Evolutionary conservation across 2,113 vertebrate species (phyloP).

Genomic region (Chloebia gouldiae): DNA sequence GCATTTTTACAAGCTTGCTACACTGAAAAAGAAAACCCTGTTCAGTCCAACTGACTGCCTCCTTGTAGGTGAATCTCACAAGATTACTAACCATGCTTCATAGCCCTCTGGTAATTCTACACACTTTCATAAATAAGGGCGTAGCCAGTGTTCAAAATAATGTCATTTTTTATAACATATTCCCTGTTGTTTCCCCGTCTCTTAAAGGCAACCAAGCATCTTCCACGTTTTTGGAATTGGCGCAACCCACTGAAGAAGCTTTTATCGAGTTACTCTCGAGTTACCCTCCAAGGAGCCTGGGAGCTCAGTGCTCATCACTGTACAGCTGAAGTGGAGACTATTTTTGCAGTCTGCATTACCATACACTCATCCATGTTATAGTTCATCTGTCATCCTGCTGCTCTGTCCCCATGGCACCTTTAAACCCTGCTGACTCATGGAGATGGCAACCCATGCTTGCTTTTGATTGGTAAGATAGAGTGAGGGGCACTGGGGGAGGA

Average conservation of each 20-base stretch:
- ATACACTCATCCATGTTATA: not conserved
- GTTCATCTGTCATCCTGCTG: slow-evolving; percentile 10
- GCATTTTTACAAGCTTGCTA: not conserved
- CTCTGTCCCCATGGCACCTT: not conserved
- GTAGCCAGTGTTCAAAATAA: slow-evolving; percentile 36
- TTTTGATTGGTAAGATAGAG: not conserved
- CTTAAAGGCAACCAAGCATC: slow-evolving; percentile 54
- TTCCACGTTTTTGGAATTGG: not conserved
- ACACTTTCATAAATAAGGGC: slow-evolving; percentile 8
- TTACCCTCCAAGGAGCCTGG: slow-evolving; percentile 39
- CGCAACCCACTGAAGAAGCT: slow-evolving; percentile 44
- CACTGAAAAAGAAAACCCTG: not conserved
- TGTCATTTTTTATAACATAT: slow-evolving; percentile 47
- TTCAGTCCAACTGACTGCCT: not conserved
- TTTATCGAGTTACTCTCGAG: slow-evolving; percentile 59
- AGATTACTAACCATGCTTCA: slow-evolving; percentile 36
- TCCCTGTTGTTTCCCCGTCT: slow-evolving; percentile 29
- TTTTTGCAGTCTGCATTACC: slow-evolving; percentile 34
- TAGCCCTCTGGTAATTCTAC: slow-evolving; percentile 2
- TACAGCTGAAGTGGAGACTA: slow-evolving; percentile 28
- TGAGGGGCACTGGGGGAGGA: accelerated
- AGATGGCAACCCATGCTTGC: accelerated
- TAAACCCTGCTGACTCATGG: slow-evolving; percentile 12
- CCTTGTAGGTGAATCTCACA: not conserved
- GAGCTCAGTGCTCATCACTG: not conserved